Evolutionary conservation across 2,113 vertebrate genomes (phyloP), one percentile per base, ranked within the genome.

Genomic region (Alethe diademata): DNA sequence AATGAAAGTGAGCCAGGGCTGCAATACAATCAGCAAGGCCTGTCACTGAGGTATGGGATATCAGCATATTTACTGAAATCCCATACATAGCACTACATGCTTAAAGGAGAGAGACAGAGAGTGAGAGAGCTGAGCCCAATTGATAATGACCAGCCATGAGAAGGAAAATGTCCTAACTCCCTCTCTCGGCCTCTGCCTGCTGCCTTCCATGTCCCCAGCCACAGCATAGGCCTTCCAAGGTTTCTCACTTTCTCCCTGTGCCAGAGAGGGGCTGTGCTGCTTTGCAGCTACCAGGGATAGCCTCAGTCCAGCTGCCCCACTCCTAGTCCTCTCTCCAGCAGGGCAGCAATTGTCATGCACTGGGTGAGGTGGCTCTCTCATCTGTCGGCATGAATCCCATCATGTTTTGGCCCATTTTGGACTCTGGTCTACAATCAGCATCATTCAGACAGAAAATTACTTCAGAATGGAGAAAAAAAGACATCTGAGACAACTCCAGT

Each of bases 221-320:
- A 23, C 0, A 0, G 35, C 38, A 48, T n/a, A 69, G 22, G 45
- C n/a, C 0, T 0, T 23, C 23, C 1, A 0, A 65, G 28, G 20
- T 23, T 33, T 76, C 64, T 62, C 14, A 5, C 75, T 29, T 35
- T 13, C 33, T 66, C 23, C 38, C 10, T 2, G 0, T 3, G 14
- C 31, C 6, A 8, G 33, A 51, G 36, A 48, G 12, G 14, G 38
- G 29, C 28, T 62, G 54, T 40, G n/a, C 24, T 64, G 26, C 71
- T 36, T 35, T 3, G 5, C 1, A 3, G 25, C 70, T 85, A 50
- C 22, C 14, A 9, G 7, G 45, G 14, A 9, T 1, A 20, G 33
- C 33, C 50, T 22, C 66, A 29, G 3, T 6, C 17, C 58, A 4
- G 1, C 28, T 83, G 18, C 38, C 14, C 20, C 7, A 2, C 25